A percentile compares a stretch with the other conserved stretches of the same genome.
These are phyloP conservation scores for Drosophila emarginata DNA, from an alignment of 2,888 invertebrate genomes.

Conservation along the genomic window DNA sequence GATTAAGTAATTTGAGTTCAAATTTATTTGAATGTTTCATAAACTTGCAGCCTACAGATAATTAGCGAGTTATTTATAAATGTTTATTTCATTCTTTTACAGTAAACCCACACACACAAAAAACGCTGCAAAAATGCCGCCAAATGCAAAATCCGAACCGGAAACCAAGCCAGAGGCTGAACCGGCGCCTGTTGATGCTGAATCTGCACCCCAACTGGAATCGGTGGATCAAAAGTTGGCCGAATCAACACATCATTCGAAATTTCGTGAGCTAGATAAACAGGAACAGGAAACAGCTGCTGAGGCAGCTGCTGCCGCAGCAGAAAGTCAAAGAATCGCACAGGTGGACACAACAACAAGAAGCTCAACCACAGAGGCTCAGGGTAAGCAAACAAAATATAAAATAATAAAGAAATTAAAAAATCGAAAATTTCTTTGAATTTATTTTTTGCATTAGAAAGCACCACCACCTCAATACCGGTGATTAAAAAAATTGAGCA, in stretches of 20 bases:
- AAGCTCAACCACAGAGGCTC: slow-evolving; percentile 74
- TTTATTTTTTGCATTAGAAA: slow-evolving; percentile 42
- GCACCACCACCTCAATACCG: slow-evolving; percentile 71
- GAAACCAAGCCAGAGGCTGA: slow-evolving; percentile 66
- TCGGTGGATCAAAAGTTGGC: slow-evolving; percentile 74
- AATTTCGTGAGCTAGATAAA: slow-evolving; percentile 70
- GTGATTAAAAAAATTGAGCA: slow-evolving; percentile 79
- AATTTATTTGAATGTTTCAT: no score
- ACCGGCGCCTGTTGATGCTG: slow-evolving; percentile 54
- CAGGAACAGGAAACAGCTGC: slow-evolving; percentile 51
- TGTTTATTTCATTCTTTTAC: slow-evolving; percentile 38
- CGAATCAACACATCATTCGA: slow-evolving; percentile 73
- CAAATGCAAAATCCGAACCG: slow-evolving; percentile 76
- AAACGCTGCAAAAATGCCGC: slow-evolving; percentile 75
- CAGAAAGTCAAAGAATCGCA: slow-evolving; percentile 77
- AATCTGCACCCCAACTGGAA: slow-evolving; percentile 66
- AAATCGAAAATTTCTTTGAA: not conserved
- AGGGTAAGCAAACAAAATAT: slow-evolving; percentile 53
- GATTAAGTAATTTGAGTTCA: no score
- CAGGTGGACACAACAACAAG: slow-evolving; percentile 74
- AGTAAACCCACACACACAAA: slow-evolving; percentile 42
- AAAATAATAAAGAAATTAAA: not conserved
- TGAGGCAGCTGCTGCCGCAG: slow-evolving; percentile 46
- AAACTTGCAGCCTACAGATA: no score
- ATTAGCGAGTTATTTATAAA: no score